A percentile compares a stretch with the other conserved stretches of the same genome.
Evolutionary conservation across 2,113 vertebrate species (phyloP).

Genomic region (Cercocebus atys): DNA sequence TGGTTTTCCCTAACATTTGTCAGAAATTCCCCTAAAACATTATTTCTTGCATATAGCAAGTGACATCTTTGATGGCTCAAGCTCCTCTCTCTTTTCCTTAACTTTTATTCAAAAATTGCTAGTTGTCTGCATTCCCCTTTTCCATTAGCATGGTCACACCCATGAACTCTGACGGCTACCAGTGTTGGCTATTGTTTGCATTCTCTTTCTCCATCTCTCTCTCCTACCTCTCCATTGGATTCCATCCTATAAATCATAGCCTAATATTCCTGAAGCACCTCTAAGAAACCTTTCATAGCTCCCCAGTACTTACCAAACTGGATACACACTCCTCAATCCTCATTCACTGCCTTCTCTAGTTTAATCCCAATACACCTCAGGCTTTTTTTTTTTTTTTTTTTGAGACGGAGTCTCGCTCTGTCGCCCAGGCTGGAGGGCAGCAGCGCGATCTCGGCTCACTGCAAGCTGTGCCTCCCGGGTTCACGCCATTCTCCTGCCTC

Average conservation of each 20-base stretch:
- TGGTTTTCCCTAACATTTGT: background rate
- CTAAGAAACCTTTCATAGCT: background rate
- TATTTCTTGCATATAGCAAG: background rate
- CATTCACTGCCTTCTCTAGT: background rate
- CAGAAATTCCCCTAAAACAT: background rate
- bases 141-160: background rate
- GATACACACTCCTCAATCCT: background rate
- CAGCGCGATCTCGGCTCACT: too few relatives aligned
- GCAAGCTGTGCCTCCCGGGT: too few relatives aligned
- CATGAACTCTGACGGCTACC: background rate
- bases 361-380: background rate
- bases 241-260: background rate
- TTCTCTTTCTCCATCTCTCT: background rate
- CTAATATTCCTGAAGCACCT: background rate
- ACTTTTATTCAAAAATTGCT: background rate
- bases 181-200: background rate
- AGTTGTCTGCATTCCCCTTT: background rate
- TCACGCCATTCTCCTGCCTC: too few relatives aligned
- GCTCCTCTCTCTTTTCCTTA: background rate
- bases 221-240: background rate
- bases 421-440: too few relatives aligned
- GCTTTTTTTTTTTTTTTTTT: too few relatives aligned
- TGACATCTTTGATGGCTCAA: background rate
- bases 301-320: background rate
- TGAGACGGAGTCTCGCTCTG: too few relatives aligned